phyloP scores from a whole-genome alignment of 2,888 invertebrate species.

The Creontiades dilutus region DNA sequence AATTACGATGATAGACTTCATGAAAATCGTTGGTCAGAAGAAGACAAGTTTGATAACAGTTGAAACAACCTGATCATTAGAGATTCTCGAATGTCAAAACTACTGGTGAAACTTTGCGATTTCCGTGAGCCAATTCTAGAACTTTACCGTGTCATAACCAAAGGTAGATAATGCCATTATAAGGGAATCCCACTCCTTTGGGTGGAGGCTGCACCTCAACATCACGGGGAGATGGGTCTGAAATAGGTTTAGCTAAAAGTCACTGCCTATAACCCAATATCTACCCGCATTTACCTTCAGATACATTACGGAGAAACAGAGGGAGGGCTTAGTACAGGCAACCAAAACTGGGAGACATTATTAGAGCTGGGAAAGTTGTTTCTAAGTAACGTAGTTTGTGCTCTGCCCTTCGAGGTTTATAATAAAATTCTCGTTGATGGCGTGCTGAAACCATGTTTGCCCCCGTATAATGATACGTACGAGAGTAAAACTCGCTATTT shows the following conservation, averaged over 20 bases:
- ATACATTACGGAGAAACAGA: not conserved
- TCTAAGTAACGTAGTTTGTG: not conserved
- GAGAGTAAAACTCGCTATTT: no score
- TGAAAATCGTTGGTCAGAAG: no score
- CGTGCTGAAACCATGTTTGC: no score
- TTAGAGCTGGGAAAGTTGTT: not conserved
- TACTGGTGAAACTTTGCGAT: not conserved
- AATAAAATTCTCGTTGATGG: no score
- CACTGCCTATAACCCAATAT: constrained; percentile 13
- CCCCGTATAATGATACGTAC: no score
- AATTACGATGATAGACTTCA: no score
- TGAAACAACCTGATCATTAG: not conserved
- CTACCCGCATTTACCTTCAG: not conserved
- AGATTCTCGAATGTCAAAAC: not conserved
- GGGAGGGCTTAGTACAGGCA: not conserved
- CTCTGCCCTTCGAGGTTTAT: no score
- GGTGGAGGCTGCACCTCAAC: constrained; percentile 11
- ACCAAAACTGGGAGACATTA: not conserved
- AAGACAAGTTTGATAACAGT: not conserved
- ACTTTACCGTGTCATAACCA: not conserved
- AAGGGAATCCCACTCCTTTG: constrained; percentile 14
- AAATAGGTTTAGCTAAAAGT: constrained; percentile 22
- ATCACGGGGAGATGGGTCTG: not conserved
- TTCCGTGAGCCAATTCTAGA: constrained; percentile 1
- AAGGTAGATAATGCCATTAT: constrained; percentile 5